These are phyloP conservation scores for Oscheius sp. DNA, from an alignment of 1,140 invertebrate genomes.

Conservation along the genomic window DNA sequence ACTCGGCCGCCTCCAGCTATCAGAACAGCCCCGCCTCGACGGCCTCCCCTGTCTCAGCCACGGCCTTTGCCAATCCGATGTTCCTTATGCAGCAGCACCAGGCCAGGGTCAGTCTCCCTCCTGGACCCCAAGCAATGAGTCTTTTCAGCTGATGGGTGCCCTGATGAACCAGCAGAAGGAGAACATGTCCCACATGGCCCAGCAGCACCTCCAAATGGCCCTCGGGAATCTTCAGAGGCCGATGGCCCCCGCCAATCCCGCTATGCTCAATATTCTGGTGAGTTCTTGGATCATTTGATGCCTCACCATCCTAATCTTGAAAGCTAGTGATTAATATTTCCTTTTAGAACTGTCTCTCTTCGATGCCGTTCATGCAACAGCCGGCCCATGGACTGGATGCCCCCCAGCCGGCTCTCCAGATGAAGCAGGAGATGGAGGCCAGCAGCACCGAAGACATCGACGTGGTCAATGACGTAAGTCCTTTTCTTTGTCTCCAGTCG, in stretches of 20 bases:
- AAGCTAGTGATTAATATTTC: neutral
- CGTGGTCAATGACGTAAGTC: neutral
- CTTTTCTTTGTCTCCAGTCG: neutral
- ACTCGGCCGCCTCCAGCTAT: neutral
- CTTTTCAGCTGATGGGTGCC: neutral
- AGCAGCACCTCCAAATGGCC: neutral
- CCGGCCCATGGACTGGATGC: neutral
- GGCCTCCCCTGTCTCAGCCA: neutral
- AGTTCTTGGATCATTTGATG: neutral
- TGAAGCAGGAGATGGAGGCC: neutral
- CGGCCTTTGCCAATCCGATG: neutral
- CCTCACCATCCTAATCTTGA: no score
- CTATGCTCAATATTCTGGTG: neutral
- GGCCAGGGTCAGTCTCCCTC: neutral
- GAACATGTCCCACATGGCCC: neutral
- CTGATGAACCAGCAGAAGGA: constrained; percentile 1
- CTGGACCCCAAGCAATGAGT: neutral
- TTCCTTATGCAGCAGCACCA: neutral
- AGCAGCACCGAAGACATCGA: neutral
- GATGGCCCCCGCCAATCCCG: neutral
- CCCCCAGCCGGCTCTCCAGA: neutral
- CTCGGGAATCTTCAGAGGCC: neutral
- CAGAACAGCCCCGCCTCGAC: neutral
- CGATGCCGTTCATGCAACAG: neutral
- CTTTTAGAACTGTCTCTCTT: neutral